Percentiles rank a stretch among this genome's conserved stretches.
phyloP scores from a whole-genome alignment of 2,888 invertebrate species.

The Marronus borbonicus region DNA sequence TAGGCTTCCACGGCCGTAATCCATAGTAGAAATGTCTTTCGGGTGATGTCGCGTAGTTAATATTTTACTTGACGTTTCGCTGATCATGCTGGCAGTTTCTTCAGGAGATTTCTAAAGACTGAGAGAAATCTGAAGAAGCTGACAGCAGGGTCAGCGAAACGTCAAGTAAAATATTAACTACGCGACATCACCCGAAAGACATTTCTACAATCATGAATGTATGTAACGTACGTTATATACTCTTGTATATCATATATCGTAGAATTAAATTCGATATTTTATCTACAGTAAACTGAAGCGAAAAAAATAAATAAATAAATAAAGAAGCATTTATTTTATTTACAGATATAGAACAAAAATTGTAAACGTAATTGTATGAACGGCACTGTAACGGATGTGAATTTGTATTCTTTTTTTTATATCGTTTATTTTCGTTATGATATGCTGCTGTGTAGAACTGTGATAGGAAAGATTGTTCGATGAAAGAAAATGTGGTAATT shows the following conservation, averaged over 20 bases:
- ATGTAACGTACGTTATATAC: conserved; percentile 33
- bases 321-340: conserved; percentile 44
- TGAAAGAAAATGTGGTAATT: conserved; percentile 42
- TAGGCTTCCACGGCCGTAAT: too few species aligned
- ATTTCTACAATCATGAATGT: not conserved
- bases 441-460: conserved; percentile 66
- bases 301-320: too few species aligned
- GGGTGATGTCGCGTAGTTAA: too few species aligned
- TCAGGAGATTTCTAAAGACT: too few species aligned
- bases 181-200: too few species aligned
- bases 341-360: conserved; percentile 19
- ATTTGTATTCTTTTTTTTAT: conserved; percentile 30
- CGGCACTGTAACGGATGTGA: conserved; percentile 20
- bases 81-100: too few species aligned
- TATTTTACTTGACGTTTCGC: too few species aligned
- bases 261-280: conserved; percentile 25
- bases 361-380: conserved; percentile 40
- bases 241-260: conserved; percentile 21
- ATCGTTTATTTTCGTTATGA: conserved; percentile 33
- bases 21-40: too few species aligned
- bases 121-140: too few species aligned
- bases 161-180: too few species aligned
- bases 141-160: too few species aligned
- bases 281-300: conserved; percentile 14
- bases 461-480: conserved; percentile 60